Percentiles rank a stretch among this genome's conserved stretches.
These are phyloP conservation scores for Avahi laniger DNA, from an alignment of 2,797 vertebrate genomes.

Conservation along the genomic window DNA sequence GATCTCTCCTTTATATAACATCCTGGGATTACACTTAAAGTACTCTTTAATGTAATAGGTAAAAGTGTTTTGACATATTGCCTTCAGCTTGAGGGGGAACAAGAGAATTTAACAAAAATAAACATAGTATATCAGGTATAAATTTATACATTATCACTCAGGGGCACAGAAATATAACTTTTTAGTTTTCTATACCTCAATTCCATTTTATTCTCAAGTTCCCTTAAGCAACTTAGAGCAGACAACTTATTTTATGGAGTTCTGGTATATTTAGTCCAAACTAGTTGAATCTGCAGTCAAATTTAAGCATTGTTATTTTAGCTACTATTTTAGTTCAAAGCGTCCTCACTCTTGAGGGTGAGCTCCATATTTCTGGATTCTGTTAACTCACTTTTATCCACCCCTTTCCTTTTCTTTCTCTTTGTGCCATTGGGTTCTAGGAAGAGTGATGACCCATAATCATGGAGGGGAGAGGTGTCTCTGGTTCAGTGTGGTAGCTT, in stretches of 20 bases:
- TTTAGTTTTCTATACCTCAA: conserved; percentile 33
- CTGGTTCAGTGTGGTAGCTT: not conserved
- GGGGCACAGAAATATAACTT: conserved; percentile 46
- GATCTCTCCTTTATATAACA: not conserved
- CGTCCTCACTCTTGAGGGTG: not conserved
- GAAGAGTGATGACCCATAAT: not conserved
- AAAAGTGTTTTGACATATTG: conserved; percentile 60
- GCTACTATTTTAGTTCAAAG: not conserved
- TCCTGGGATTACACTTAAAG: not conserved
- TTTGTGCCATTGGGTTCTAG: not conserved
- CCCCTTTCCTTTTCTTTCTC: not conserved
- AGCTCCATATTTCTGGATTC: not conserved
- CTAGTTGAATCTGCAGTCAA: not conserved
- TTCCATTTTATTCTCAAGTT: conserved; percentile 52
- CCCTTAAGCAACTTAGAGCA: not conserved
- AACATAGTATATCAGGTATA: conserved; percentile 50
- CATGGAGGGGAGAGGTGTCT: fast-evolving
- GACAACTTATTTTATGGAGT: not conserved
- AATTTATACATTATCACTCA: conserved; percentile 38
- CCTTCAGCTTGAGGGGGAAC: conserved; percentile 61
- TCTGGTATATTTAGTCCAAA: not conserved
- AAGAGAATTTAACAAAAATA: conserved; percentile 67
- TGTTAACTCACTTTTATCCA: not conserved
- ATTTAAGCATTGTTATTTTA: not conserved
- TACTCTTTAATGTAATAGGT: not conserved